phyloP scores from a whole-genome alignment of 1,140 invertebrate genomes.

The Arion vulgaris region DNA sequence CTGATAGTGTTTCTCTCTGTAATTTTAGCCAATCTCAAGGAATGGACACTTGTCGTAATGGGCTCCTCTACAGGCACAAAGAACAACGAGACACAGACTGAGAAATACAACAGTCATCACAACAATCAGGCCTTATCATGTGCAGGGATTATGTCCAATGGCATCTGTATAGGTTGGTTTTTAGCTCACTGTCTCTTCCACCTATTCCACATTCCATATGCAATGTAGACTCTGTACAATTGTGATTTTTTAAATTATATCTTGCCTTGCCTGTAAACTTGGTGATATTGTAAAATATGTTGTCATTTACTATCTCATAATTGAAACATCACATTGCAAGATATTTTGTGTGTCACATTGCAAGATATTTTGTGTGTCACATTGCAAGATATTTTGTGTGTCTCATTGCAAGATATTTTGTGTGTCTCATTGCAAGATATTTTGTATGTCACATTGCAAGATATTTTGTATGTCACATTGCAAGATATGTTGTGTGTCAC shows the following conservation, averaged over 20 bases:
- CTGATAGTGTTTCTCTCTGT: neutral
- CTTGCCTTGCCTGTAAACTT: too few relatives aligned
- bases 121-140: conserved; percentile 52
- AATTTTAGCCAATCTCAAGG: conserved; percentile 64
- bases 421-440: too few relatives aligned
- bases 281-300: too few relatives aligned
- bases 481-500: too few relatives aligned
- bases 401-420: too few relatives aligned
- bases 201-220: neutral
- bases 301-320: too few relatives aligned
- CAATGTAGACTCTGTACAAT: neutral
- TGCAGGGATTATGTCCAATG: conserved; percentile 60
- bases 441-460: too few relatives aligned
- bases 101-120: conserved; percentile 30
- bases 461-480: too few relatives aligned
- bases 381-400: too few relatives aligned
- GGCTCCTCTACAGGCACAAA: conserved; percentile 62
- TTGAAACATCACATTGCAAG: too few relatives aligned
- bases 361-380: too few relatives aligned
- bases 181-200: neutral
- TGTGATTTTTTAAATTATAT: neutral
- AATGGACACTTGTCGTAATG: conserved; percentile 62
- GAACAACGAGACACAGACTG: conserved; percentile 42
- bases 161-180: conserved; percentile 66
- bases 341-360: too few relatives aligned